Evolutionary conservation across 2,113 vertebrate genomes (phyloP), one percentile per base, ranked within the genome.

Genomic region (Antechinus flavipes): DNA sequence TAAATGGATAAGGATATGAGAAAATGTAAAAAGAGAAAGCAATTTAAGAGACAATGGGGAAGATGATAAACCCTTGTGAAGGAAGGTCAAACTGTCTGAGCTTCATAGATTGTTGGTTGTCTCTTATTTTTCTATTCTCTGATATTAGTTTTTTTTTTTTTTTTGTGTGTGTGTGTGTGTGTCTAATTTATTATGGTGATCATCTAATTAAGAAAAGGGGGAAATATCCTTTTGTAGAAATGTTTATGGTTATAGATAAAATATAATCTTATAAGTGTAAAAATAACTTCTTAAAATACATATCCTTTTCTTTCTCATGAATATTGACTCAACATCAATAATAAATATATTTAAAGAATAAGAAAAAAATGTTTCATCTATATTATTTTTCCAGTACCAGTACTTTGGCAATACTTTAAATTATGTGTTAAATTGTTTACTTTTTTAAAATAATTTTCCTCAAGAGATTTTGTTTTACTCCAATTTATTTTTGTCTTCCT

Each of bases 331-430:
- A 76, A 93, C 97, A 97, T 98, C 98, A 96, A 96, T 97, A 99
- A 99, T 99, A 99, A 99, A 99, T 98, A 61, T 96, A 95, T 98
- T 99, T 98, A 98, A 97, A 98, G 98, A 98, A 96, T 93, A 97
- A 95, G 97, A 97, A 27, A 97, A 27, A 58, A 58, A 58, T 58
- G 25, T 26, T 58, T 58, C 56, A 25, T 58, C 8, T 4, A 35
- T 68, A 61, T 30, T 61, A 35, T 14, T 68, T 68, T 68, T 68
- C 26, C 56, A 58, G 26, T 58, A 6, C 58, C 27, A 61, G 27
- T 68, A 30, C 58, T 68, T 68, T 68, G 58, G 2, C 10, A 68
- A 68, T 10, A 11, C 58, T 35, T 68, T 30, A 68, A 68, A 68
- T 30, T 68, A 1, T 27, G 8, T 58, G 26, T 68, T 61, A 61